Evolutionary conservation across 2,888 invertebrate genomes (phyloP), one percentile per base, ranked within the genome.

Genomic region (Plagodis dolabraria): DNA sequence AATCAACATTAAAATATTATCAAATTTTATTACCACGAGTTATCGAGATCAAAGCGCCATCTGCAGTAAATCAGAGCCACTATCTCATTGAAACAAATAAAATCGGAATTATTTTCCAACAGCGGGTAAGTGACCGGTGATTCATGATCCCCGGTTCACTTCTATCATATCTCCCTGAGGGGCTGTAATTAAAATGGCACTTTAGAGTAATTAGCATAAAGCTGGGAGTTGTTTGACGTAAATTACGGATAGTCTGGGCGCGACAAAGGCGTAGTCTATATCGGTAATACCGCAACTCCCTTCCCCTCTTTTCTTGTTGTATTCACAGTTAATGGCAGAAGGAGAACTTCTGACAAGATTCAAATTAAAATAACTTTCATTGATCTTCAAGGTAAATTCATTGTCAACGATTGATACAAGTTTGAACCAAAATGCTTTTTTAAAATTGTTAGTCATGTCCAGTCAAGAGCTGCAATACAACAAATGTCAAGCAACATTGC

Each of bases 81-180:
- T 66, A 64, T 66, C 64, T 60, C 53, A 34, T 44, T 53, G 60
- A 57, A 62, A 68, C 61, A 65, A 69, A 68, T 65, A 65, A 70
- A 68, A 72, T 69, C 63, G 65, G 67, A 59, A 72, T 74, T 81
- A 82, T 83, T 85, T 85, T 79, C 80, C 76, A 70, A 75, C 12
- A 80, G 76, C 82, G 85, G 86, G 86, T 87, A 87, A 87, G 82
- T 82, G 87, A 87, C 86, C 87, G 83, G 76, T 86, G 86, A 86
- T 70, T 87, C 86, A 86, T 62, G 65, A 59, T 61, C 48, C 60
- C 60, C 50, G 33, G 49, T 34, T 56, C 53, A 49, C 35, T 57
- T 53, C 33, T 47, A 36, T 22, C 36, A 34, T 57, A 61, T 57
- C 53, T 50, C 46, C 33, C 2, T 43, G 22, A 33, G 33, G 47